These are phyloP conservation scores for Bibio marci DNA, from an alignment of 2,888 invertebrate species.

Conservation along the genomic window DNA sequence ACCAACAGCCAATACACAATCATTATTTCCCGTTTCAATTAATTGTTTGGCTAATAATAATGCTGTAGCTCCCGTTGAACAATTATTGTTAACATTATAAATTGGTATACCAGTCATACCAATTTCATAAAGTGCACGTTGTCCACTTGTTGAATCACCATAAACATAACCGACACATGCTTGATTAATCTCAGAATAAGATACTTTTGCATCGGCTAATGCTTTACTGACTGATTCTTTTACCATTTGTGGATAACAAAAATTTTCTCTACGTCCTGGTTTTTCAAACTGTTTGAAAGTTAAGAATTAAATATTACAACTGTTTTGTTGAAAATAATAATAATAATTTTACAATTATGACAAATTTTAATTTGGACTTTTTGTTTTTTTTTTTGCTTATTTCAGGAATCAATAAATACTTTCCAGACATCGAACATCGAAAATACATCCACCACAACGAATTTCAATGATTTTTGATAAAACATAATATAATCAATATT, in stretches of 20 bases:
- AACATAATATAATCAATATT: too few species aligned
- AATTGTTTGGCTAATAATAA: slow-evolving; percentile 71
- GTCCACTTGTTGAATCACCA: slow-evolving; percentile 89
- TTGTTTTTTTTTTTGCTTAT: too few species aligned
- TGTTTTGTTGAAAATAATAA: neutral
- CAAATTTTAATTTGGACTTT: too few species aligned
- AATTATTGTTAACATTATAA: slow-evolving; percentile 96
- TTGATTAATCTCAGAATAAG: slow-evolving; percentile 64
- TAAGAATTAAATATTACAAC: neutral
- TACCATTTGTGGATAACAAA: slow-evolving; percentile 91
- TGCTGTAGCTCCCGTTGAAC: slow-evolving; percentile 83
- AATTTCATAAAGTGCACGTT: slow-evolving; percentile 82
- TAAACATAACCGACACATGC: slow-evolving; percentile 88
- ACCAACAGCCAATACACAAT: slow-evolving; percentile 81
- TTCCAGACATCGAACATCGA: too few species aligned
- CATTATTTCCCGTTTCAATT: slow-evolving; percentile 59
- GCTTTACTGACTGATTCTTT: slow-evolving; percentile 85
- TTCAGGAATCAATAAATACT: too few species aligned
- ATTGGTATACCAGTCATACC: slow-evolving; percentile 95
- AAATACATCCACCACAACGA: too few species aligned
- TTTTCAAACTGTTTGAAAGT: slow-evolving; percentile 70
- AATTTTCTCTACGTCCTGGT: slow-evolving; percentile 60
- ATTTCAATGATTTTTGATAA: too few species aligned
- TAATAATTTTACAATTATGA: neutral
- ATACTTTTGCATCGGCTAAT: slow-evolving; percentile 61